These are phyloP conservation scores for Eilema sororculum DNA, from an alignment of 2,888 invertebrate genomes.

Conservation along the genomic window DNA sequence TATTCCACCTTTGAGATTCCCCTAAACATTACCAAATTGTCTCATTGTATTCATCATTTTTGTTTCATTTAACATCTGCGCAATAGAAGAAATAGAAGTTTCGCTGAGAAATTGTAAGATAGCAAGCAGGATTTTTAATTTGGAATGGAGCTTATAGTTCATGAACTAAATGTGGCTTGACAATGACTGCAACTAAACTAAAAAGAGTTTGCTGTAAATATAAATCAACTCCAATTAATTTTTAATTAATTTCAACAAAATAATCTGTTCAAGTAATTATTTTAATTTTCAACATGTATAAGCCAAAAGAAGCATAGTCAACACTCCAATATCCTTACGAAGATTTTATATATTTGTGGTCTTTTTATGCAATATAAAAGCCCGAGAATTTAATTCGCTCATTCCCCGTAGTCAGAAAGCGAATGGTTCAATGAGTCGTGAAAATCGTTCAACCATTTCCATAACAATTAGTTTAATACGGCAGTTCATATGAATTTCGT, in stretches of 20 bases:
- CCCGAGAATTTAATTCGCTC: constrained; percentile 40
- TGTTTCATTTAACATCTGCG: too few species aligned
- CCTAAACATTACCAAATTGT: background rate
- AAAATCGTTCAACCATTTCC: constrained; percentile 52
- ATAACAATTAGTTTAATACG: constrained; percentile 55
- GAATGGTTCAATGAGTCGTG: constrained; percentile 51
- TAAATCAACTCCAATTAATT: background rate
- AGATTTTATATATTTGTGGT: constrained; percentile 1
- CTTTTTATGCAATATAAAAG: constrained; percentile 25
- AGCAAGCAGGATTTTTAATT: too few species aligned
- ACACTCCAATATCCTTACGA: background rate
- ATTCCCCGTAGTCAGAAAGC: constrained; percentile 39
- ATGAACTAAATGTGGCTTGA: too few species aligned
- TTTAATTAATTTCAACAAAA: background rate
- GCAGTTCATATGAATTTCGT: constrained; percentile 45
- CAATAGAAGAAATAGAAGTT: too few species aligned
- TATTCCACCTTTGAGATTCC: background rate
- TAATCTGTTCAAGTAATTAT: background rate
- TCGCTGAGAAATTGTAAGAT: too few species aligned
- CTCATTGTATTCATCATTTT: background rate
- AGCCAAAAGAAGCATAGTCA: background rate
- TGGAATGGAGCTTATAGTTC: too few species aligned
- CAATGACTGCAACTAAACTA: too few species aligned
- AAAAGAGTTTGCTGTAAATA: background rate
- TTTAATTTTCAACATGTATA: background rate